phyloP scores from a whole-genome alignment of 2,888 invertebrate species.

The Zhuqinia jingwanae region DNA sequence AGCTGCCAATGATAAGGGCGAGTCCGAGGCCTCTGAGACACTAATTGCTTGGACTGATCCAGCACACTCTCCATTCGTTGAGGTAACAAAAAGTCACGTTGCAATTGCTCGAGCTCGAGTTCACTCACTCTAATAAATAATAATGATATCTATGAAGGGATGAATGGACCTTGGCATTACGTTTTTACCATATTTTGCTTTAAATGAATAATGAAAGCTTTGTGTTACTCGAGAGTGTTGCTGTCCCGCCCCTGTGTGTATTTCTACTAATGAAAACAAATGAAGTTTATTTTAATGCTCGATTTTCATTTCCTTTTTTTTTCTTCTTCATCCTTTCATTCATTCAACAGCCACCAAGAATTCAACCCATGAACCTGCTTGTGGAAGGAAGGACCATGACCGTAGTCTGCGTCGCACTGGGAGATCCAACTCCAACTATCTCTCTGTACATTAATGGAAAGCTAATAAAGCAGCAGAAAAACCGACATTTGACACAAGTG shows the following conservation, averaged over 20 bases:
- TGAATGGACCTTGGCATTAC: slow-evolving; percentile 20
- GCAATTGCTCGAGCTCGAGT: background rate
- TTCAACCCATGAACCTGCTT: slow-evolving; percentile 91
- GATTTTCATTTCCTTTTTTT: slow-evolving; percentile 26
- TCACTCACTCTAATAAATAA: too few species aligned
- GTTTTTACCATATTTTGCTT: slow-evolving; percentile 33
- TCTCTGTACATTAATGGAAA: slow-evolving; percentile 90
- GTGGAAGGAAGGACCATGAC: slow-evolving; percentile 94
- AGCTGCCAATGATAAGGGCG: slow-evolving; percentile 85
- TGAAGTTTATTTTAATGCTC: slow-evolving; percentile 51
- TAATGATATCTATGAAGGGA: background rate
- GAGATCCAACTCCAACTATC: slow-evolving; percentile 92
- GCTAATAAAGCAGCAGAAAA: slow-evolving; percentile 90
- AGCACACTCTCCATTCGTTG: slow-evolving; percentile 92
- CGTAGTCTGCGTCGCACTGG: slow-evolving; percentile 83
- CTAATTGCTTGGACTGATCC: slow-evolving; percentile 93
- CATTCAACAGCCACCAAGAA: slow-evolving; percentile 88
- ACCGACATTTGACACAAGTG: slow-evolving; percentile 93
- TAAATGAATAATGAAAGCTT: slow-evolving; percentile 57
- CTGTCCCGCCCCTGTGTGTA: background rate
- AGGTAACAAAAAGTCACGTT: slow-evolving; percentile 83
- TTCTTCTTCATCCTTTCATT: too few species aligned
- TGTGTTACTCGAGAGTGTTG: background rate
- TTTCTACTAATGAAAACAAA: slow-evolving; percentile 63
- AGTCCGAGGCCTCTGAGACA: slow-evolving; percentile 90